These are phyloP conservation scores for Calameuta idolon DNA, from an alignment of 2,888 invertebrate genomes.

Conservation along the genomic window DNA sequence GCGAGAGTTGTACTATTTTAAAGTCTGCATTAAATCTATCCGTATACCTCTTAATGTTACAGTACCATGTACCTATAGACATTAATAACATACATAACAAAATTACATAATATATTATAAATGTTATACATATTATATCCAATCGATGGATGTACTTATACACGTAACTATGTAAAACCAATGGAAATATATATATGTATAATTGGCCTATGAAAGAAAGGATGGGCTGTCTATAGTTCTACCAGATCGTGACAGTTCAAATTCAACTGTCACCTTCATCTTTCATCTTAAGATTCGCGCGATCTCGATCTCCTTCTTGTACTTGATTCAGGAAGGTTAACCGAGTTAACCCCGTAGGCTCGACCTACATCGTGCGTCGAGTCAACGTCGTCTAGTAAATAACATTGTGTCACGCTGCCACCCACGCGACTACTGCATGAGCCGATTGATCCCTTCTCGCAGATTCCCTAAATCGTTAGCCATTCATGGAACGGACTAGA, in stretches of 20 bases:
- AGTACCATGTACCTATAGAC: not conserved
- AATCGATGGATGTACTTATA: conserved; percentile 39
- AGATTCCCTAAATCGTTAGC: not conserved
- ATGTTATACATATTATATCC: conserved; percentile 17
- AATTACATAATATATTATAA: conserved; percentile 7
- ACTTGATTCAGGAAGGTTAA: conserved; percentile 45
- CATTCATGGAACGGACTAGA: not conserved
- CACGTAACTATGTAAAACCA: conserved; percentile 48
- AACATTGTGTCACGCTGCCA: conserved; percentile 25
- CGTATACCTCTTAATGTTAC: conserved; percentile 8
- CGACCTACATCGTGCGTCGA: conserved; percentile 37
- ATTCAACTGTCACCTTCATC: not conserved
- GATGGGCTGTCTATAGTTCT: conserved; percentile 25
- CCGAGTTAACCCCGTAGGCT: conserved; percentile 54
- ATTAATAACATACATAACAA: conserved; percentile 10
- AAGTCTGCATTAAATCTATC: conserved; percentile 7
- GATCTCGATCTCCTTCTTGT: not conserved
- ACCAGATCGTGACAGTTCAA: conserved; percentile 21
- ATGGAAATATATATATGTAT: conserved; percentile 43
- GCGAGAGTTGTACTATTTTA: not conserved
- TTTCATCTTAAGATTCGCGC: not conserved
- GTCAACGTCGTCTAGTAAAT: conserved; percentile 45
- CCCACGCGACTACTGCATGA: not conserved
- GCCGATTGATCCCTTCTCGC: not conserved
- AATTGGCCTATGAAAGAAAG: conserved; percentile 15